Evolutionary conservation across 2,888 invertebrate genomes (phyloP), one percentile per base, ranked within the genome.

Genomic region (Drosophila quasianomalipes): DNA sequence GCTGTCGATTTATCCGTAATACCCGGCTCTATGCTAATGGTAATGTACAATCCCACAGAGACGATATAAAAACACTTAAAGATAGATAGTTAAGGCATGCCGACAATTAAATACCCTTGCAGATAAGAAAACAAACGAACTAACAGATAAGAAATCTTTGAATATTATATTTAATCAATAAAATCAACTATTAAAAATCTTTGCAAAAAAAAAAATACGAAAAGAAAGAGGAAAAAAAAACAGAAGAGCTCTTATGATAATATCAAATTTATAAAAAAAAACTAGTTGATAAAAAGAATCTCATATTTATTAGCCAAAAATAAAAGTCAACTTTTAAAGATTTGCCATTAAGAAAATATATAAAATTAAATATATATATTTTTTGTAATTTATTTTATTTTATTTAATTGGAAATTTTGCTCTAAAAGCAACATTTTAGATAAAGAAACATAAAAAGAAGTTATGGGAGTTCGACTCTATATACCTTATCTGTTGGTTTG

Each of bases 21-120:
- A 90, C 92, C 93, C 85, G 92, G 90, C 89, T 92, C 93, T 73
- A 88, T 93, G 91, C 91, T 93, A 91, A 92, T 92, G 93, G 93
- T 93, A 93, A 93, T 84, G 92, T 92, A 92, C 90, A 83, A 78
- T 72, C 33, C 58, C 61, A 74, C 73, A 70, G 44, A 68, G 57
- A 31, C 59, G 30, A 69, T 76, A 74, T 64, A 53, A 69, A 67
- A 61, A 55, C 52, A 73, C 58, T 37, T 28, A 44, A 53, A 44
- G 14, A n/a, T 44, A 37, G 26, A 64, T 33, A 19, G 33, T 31
- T 44, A 53, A 66, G 39, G 58, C 51, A 37, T 55, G 47, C 41
- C 74, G 74, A 72, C 60, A 14, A 9, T 1, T 9, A 22, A 22
- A 74, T 74, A 61, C 65, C 44, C 79, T 70, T 70, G 63, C 62